phyloP scores from a whole-genome alignment of 1,140 invertebrate genomes.

The Notospermus geniculatus region DNA sequence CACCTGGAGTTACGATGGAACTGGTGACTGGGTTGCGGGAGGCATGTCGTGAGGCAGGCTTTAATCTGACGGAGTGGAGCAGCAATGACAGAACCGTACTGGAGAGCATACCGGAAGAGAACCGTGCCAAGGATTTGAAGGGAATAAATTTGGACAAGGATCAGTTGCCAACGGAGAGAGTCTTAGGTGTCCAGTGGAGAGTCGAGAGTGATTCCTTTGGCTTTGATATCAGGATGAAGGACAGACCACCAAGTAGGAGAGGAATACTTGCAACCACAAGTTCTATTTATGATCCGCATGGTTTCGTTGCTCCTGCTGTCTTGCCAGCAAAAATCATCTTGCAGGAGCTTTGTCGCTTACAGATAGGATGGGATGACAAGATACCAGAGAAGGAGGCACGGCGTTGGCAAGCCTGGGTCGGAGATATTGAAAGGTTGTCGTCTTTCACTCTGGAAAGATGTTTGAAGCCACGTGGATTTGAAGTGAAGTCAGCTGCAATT shows the following conservation, averaged over 20 bases:
- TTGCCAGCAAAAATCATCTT: slow-evolving; percentile 10
- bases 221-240: slow-evolving; percentile 15
- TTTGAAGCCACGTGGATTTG: slow-evolving; percentile 9
- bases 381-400: not conserved
- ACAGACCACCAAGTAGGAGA: slow-evolving; percentile 14
- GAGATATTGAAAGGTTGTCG: not conserved
- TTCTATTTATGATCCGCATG: slow-evolving; percentile 12
- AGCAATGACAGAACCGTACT: slow-evolving; percentile 14
- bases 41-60: slow-evolving; percentile 11
- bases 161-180: slow-evolving; percentile 10
- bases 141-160: slow-evolving; percentile 8
- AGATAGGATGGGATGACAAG: slow-evolving; percentile 6
- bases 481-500: slow-evolving; percentile 2
- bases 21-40: slow-evolving; percentile 7
- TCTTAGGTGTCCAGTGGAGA: slow-evolving; percentile 19
- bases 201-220: slow-evolving; percentile 20
- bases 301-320: slow-evolving; percentile 10
- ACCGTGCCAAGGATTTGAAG: slow-evolving; percentile 7
- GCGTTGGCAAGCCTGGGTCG: not conserved
- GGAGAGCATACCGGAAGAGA: slow-evolving; percentile 10
- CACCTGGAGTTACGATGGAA: not conserved
- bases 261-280: slow-evolving; percentile 1
- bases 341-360: not conserved
- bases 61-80: slow-evolving; percentile 17
- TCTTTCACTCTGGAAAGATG: not conserved